Evolutionary conservation across 2,888 invertebrate species (phyloP).

Genomic region (Elegia similella): DNA sequence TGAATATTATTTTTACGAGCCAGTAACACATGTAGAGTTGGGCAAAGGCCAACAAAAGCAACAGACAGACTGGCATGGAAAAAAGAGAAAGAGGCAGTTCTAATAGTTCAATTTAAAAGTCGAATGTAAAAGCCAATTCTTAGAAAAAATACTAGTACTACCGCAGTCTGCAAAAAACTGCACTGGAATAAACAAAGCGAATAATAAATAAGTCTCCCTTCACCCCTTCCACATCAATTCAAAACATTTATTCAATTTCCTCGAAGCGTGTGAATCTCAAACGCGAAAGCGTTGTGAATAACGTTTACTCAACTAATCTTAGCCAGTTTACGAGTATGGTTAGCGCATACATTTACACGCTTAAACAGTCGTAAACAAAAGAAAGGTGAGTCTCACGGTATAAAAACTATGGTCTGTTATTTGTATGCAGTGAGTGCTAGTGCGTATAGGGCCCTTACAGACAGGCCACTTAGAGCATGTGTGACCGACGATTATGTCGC

Average conservation of each 20-base stretch:
- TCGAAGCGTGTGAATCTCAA: slow-evolving; percentile 5
- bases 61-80: no score
- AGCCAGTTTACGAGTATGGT: slow-evolving; percentile 1
- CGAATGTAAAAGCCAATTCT: no score
- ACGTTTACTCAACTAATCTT: slow-evolving; percentile 9
- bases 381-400: slow-evolving; percentile 26
- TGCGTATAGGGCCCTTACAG: neutral
- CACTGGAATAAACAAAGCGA: neutral
- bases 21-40: no score
- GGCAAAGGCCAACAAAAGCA: no score
- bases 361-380: slow-evolving; percentile 24
- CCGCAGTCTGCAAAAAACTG: neutral
- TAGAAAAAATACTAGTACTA: no score
- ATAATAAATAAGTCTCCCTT: neutral
- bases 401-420: slow-evolving; percentile 23
- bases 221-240: neutral
- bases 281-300: slow-evolving; percentile 1
- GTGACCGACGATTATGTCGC: neutral
- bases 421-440: slow-evolving; percentile 39
- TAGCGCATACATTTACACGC: slow-evolving; percentile 17
- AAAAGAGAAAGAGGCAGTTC: no score
- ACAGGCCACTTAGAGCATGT: neutral
- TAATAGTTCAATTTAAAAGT: no score
- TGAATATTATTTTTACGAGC: no score
- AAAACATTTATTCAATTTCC: slow-evolving; percentile 2